Evolutionary conservation across 2,113 vertebrate species (phyloP), one percentile per base, ranked within the genome.

Genomic region (Danionella cerebrum): DNA sequence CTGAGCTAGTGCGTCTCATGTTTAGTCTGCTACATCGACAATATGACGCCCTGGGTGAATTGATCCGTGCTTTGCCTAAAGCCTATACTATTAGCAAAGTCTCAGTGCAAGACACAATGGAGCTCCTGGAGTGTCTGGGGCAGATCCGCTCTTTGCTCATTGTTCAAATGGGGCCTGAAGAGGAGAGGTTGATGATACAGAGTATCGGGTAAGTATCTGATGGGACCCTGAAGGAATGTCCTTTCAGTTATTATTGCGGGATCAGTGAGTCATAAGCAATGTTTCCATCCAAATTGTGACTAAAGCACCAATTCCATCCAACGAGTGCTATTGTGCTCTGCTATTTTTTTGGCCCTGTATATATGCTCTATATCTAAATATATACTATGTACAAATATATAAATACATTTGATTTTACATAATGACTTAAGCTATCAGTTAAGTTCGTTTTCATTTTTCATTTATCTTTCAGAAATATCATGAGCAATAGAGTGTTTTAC

Each of bases 141-240:
- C 95, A 96, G 85, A 97, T 98, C 84, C 94, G 94, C 65, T 98
- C 95, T 0, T 85, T 98, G 69, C 92, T 98, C 10, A 97, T 97
- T 6, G 95, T 98, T 38, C 94, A 97, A 84, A 98, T 97, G 94
- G 95, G 94, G 5, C 94, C 92, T 2, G 93, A 97, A 77, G 95
- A 97, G 74, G 94, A 98, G 84, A 91, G 92, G 62, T 90, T 98
- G 25, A 95, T 98, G 91, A 98, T 97, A 64, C 95, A 97, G 87
- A 98, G 95, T 79, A 98, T 98, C 0, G 95, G 94, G 93, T 98
- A 11, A 27, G 71, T 77, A 67, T 19, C 3, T 53, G 13, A 65
- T 1, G 1, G 4, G 29, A 65, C 1, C 19, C 33, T 25, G 18
- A 35, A 42, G n/a, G n/a, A 21, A 19, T 5, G 13, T 5, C 0